A percentile compares a stretch with the other conserved stretches of the same genome.
These are phyloP conservation scores for Aricia agestis DNA, from an alignment of 1,140 invertebrate species.

Conservation along the genomic window DNA sequence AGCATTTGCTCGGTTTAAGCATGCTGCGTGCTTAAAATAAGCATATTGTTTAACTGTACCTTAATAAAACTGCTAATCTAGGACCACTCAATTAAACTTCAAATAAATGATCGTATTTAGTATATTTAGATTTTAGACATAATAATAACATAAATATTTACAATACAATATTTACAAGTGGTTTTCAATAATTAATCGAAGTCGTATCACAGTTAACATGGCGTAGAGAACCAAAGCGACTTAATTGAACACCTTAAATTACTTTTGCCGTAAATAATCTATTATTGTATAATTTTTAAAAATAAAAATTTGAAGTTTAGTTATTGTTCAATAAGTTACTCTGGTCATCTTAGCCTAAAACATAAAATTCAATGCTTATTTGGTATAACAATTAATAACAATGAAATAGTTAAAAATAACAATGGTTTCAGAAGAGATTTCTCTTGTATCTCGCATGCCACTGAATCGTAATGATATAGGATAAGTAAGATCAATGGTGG, in stretches of 20 bases:
- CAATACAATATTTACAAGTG: background rate
- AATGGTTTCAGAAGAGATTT: background rate
- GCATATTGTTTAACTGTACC: too few species aligned
- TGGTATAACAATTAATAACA: background rate
- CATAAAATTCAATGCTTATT: background rate
- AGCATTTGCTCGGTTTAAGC: too few species aligned
- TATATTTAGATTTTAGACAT: background rate
- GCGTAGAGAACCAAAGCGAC: background rate
- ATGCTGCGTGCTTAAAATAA: too few species aligned
- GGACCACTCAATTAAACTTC: too few species aligned
- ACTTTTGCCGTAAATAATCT: background rate
- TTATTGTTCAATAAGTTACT: background rate
- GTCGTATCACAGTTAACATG: slow-evolving; percentile 8
- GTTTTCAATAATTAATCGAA: background rate
- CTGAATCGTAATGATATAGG: background rate
- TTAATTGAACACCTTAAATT: background rate
- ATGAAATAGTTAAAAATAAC: background rate
- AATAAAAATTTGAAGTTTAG: background rate
- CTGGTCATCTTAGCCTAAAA: background rate
- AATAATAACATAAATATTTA: slow-evolving; percentile 10
- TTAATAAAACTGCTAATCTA: too few species aligned
- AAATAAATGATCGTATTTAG: slow-evolving; percentile 2
- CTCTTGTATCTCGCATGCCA: background rate
- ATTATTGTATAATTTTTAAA: background rate
- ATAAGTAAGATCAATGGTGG: background rate